phyloP scores from a whole-genome alignment of 1,140 invertebrate species.

The Catajapyx aquilonaris region DNA sequence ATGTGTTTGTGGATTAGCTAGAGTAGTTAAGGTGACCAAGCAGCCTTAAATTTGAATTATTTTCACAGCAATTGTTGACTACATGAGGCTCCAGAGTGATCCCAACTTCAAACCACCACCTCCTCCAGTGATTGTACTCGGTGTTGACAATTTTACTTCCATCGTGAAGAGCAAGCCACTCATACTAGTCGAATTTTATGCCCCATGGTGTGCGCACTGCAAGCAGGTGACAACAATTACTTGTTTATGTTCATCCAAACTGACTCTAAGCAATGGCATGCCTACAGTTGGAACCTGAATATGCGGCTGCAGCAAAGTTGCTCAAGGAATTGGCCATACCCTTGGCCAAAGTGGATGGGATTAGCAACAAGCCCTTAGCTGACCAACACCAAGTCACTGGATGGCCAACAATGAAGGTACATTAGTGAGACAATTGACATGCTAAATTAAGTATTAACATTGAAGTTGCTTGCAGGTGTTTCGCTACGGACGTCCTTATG shows the following conservation, averaged over 20 bases:
- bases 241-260: constrained; percentile 7
- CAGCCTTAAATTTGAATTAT: no score
- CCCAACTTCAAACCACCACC: constrained; percentile 32
- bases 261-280: no score
- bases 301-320: constrained; percentile 24
- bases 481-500: constrained; percentile 24
- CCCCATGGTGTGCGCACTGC: constrained; percentile 29
- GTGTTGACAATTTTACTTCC: constrained; percentile 28
- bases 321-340: constrained; percentile 20
- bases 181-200: constrained; percentile 37
- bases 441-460: neutral
- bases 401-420: constrained; percentile 23
- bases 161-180: constrained; percentile 25
- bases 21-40: no score
- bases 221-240: constrained; percentile 14
- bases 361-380: constrained; percentile 20
- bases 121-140: constrained; percentile 30
- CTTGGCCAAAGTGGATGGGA: constrained; percentile 28
- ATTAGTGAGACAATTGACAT: neutral
- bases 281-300: constrained; percentile 26
- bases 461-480: no score
- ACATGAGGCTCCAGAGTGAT: constrained; percentile 24
- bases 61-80: constrained; percentile 28
- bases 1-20: no score
- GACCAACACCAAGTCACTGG: constrained; percentile 22